Evolutionary conservation across 2,113 vertebrate species (phyloP).

Genomic region (Centropus unirufus): DNA sequence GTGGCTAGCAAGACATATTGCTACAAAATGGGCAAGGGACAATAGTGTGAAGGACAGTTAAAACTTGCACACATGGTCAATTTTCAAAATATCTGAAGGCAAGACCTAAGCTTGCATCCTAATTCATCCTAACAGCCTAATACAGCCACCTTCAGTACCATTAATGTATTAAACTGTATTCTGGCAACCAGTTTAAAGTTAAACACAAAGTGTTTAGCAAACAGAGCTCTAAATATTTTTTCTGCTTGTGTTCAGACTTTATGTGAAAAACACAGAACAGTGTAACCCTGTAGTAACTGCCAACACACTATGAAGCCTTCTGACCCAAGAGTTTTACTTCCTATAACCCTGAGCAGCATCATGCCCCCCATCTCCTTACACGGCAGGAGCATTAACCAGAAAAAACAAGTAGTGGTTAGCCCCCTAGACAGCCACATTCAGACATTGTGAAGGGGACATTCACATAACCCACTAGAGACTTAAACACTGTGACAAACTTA

Average conservation of each 20-base stretch:
- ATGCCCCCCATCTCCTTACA: neutral
- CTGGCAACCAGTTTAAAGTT: neutral
- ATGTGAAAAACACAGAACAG: neutral
- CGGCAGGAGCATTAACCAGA: neutral
- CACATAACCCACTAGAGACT: neutral
- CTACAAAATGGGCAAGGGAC: neutral
- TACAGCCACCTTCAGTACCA: neutral
- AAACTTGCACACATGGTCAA: neutral
- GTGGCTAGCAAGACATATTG: neutral
- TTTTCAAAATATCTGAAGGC: neutral
- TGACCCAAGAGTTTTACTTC: neutral
- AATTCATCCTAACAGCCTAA: neutral
- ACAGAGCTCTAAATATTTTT: neutral
- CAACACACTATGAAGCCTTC: neutral
- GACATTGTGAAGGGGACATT: neutral
- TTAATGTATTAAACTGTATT: neutral
- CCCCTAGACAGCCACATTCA: neutral
- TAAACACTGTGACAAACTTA: neutral
- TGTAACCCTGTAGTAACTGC: neutral
- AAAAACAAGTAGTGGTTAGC: neutral
- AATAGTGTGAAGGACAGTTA: neutral
- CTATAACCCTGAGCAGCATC: neutral
- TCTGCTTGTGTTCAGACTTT: neutral
- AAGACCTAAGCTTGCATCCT: neutral
- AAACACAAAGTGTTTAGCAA: neutral